Conservation (phyloP, 2,113 vertebrate genomes). For the Falco punctatus region DNA sequence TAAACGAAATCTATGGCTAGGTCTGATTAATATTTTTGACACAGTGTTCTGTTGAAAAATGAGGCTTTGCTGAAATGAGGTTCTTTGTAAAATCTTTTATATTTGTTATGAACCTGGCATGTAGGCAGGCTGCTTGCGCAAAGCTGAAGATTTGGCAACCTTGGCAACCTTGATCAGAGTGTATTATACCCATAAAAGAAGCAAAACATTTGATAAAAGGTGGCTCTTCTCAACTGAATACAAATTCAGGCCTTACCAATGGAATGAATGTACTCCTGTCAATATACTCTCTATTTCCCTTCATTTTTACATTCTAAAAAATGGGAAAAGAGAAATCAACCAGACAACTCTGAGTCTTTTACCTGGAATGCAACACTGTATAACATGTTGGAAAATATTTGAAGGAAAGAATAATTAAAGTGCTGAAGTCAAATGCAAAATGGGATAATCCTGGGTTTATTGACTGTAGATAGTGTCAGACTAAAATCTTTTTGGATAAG, state of each 20-base stretch:
- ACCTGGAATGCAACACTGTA: neutral
- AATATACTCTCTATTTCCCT: neutral
- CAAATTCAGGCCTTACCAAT: neutral
- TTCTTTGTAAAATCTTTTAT: neutral
- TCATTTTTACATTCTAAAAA: neutral
- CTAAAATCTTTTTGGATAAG: neutral
- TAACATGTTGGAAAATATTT: neutral
- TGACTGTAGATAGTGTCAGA: neutral
- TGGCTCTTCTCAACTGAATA: neutral
- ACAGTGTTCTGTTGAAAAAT: conserved; percentile 38
- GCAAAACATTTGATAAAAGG: neutral
- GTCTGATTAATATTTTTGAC: conserved; percentile 61
- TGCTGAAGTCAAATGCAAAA: neutral
- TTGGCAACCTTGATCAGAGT: conserved; percentile 19
- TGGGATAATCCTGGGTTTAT: neutral
- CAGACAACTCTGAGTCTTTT: neutral
- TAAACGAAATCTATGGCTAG: conserved; percentile 30
- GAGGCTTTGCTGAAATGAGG: conserved; percentile 3
- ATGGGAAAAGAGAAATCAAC: neutral
- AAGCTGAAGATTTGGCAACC: conserved; percentile 12
- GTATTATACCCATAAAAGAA: neutral
- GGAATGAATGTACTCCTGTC: neutral
- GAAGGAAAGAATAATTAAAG: neutral
- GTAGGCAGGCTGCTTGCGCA: neutral
- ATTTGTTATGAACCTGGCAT: neutral